phyloP scores from a whole-genome alignment of 1,140 invertebrate species.

The Rhopalosiphum padi region DNA sequence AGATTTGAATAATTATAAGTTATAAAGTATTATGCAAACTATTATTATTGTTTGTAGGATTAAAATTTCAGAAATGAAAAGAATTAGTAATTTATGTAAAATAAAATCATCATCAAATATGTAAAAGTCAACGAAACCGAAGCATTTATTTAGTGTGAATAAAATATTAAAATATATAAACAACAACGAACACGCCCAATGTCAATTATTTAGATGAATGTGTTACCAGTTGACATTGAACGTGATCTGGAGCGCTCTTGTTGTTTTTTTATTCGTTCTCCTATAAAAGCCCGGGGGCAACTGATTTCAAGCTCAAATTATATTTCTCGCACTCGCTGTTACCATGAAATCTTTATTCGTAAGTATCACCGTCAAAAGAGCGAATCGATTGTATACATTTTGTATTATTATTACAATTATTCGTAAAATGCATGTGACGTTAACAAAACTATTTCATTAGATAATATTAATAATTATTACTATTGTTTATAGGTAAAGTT shows the following conservation, averaged over 20 bases:
- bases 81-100: not conserved
- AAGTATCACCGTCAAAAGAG: not conserved
- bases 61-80: not conserved
- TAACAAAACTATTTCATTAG: not conserved
- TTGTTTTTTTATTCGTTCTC: not conserved
- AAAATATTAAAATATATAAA: not conserved
- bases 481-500: not conserved
- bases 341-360: not conserved
- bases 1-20: not conserved
- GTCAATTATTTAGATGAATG: not conserved
- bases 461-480: not conserved
- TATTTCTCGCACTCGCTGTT: not conserved
- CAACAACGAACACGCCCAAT: not conserved
- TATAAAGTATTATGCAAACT: not conserved
- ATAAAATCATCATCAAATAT: not conserved
- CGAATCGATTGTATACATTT: not conserved
- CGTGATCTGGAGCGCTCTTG: not conserved
- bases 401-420: not conserved
- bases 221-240: not conserved
- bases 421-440: not conserved
- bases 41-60: not conserved
- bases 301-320: conserved; percentile 8
- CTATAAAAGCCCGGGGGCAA: not conserved
- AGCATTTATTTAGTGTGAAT: not conserved
- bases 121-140: not conserved